Conservation (phyloP, 2,888 invertebrate species). For the Lithosia quadra region DNA sequence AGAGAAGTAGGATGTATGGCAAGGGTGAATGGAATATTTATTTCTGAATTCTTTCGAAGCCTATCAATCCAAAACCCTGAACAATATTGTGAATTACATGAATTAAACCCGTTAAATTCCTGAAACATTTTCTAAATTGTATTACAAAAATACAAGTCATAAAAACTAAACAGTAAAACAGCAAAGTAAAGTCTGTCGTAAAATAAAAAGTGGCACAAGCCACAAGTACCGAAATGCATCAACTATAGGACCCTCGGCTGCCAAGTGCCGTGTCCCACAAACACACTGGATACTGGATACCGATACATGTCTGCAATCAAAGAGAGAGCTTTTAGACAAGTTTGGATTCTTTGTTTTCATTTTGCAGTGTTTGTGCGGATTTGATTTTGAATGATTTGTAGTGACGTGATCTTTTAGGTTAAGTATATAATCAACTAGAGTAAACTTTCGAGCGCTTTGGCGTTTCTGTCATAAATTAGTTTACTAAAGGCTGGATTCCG, state of each 20-base stretch:
- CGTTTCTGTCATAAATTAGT: no score
- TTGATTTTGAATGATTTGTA: conserved; percentile 3
- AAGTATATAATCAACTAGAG: background rate
- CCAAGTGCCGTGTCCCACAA: conserved; percentile 64
- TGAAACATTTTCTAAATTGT: background rate
- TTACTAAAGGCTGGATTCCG: no score
- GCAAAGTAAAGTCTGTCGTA: conserved; percentile 36
- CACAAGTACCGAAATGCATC: conserved; percentile 71
- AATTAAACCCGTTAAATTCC: background rate
- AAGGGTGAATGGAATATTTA: no score
- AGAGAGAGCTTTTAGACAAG: conserved; percentile 77
- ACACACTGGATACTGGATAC: conserved; percentile 45
- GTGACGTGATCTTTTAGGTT: background rate
- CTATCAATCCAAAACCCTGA: no score
- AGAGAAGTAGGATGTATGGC: no score
- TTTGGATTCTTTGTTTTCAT: conserved; percentile 55
- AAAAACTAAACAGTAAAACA: conserved; percentile 14
- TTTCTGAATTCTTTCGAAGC: no score
- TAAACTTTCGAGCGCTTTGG: background rate
- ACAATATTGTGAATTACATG: no score
- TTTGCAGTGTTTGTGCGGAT: conserved; percentile 11
- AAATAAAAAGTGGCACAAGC: conserved; percentile 54
- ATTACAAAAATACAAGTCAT: background rate
- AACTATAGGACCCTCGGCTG: conserved; percentile 63
- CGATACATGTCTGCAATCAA: conserved; percentile 69